Evolutionary conservation across 2,797 vertebrate genomes (phyloP).

Genomic region (Harpagifer antarcticus): DNA sequence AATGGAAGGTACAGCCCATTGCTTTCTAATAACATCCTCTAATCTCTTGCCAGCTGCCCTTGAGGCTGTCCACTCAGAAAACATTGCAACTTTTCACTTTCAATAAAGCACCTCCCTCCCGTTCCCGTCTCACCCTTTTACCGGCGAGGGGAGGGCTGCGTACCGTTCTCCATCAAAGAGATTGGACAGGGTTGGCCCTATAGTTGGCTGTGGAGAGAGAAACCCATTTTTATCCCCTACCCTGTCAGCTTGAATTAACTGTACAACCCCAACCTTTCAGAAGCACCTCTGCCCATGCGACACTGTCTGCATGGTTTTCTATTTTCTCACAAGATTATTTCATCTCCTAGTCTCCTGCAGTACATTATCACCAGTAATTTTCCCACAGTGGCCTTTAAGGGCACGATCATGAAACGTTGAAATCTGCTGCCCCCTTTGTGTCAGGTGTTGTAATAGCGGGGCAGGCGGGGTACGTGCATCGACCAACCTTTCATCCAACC

Average conservation of each 20-base stretch:
- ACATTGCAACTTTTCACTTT: conserved; percentile 83
- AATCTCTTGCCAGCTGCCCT: conserved; percentile 79
- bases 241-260: conserved; percentile 79
- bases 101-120: conserved; percentile 66
- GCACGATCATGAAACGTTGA: conserved; percentile 53
- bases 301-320: conserved; percentile 56
- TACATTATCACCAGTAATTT: conserved; percentile 58
- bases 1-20: conserved; percentile 79
- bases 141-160: conserved; percentile 32
- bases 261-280: conserved; percentile 72
- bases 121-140: conserved; percentile 47
- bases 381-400: conserved; percentile 51
- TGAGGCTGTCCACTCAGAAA: conserved; percentile 80
- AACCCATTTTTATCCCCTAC: conserved; percentile 73
- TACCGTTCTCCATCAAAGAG: conserved; percentile 68
- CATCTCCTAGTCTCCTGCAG: conserved; percentile 39
- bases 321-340: conserved; percentile 53
- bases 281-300: conserved; percentile 54
- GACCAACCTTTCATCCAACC: conserved; percentile 53
- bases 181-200: conserved; percentile 73
- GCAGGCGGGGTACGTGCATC: conserved; percentile 35
- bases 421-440: conserved; percentile 51
- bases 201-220: conserved; percentile 66
- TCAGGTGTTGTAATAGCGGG: conserved; percentile 35
- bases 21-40: conserved; percentile 84